Evolutionary conservation across 2,888 invertebrate genomes (phyloP).

Genomic region (Dynastes hyllus): DNA sequence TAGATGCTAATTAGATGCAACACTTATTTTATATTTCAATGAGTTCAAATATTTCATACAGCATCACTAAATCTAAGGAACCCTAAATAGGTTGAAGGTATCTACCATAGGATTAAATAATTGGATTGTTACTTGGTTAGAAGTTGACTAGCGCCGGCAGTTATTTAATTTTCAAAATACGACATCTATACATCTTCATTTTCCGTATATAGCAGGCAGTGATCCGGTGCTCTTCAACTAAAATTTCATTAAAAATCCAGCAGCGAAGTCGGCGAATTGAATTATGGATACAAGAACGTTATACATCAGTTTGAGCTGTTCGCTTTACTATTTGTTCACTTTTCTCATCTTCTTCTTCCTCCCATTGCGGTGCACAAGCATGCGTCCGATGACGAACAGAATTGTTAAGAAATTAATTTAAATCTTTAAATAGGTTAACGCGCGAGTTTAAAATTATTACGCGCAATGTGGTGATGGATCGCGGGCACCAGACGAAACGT

Average conservation of each 20-base stretch:
- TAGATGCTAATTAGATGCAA: no score
- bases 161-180: constrained; percentile 3
- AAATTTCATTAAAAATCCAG: constrained; percentile 13
- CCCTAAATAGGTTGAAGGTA: no score
- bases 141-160: neutral
- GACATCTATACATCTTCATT: neutral
- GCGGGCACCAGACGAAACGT: constrained; percentile 16
- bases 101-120: neutral
- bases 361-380: neutral
- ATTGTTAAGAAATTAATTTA: constrained; percentile 21
- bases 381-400: neutral
- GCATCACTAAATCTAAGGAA: no score
- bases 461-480: neutral
- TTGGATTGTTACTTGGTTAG: neutral
- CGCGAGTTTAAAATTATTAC: constrained; percentile 22
- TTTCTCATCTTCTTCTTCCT: neutral
- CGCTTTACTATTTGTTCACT: neutral
- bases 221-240: neutral
- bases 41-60: no score
- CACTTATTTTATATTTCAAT: no score
- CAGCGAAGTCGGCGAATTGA: neutral
- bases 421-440: constrained; percentile 33
- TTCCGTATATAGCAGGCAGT: neutral
- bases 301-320: neutral
- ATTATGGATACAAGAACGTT: neutral